Percentiles rank a stretch among this genome's conserved stretches.
Conservation (phyloP, 2,797 vertebrate species). For the Salarias fasciatus region DNA sequence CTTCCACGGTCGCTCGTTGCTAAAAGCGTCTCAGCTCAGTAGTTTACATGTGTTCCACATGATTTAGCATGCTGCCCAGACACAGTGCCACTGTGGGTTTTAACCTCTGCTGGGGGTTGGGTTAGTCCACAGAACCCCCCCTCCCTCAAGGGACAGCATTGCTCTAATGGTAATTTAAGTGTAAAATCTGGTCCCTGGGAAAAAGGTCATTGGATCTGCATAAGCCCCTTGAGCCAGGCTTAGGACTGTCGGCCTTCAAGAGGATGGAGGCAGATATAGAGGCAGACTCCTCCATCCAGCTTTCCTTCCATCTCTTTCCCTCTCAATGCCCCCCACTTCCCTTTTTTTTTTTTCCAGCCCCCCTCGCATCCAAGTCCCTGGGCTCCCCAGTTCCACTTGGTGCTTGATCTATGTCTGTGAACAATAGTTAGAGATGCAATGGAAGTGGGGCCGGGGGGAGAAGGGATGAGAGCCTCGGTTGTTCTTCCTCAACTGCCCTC, state of each 20-base stretch:
- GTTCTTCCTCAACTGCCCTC: constrained; percentile 63
- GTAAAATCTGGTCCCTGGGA: constrained; percentile 94
- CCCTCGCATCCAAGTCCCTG: constrained; percentile 41
- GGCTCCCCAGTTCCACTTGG: constrained; percentile 58
- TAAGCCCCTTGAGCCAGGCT: constrained; percentile 92
- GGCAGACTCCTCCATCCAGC: constrained; percentile 49
- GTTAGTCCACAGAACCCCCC: constrained; percentile 46
- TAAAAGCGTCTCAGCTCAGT: constrained; percentile 53
- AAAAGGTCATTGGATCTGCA: constrained; percentile 98
- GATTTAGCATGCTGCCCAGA: constrained; percentile 86
- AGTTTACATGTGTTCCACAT: constrained; percentile 83
- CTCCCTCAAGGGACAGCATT: constrained; percentile 82
- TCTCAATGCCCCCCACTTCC: constrained; percentile 17
- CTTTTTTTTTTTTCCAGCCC: constrained; percentile 33
- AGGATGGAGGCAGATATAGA: constrained; percentile 62
- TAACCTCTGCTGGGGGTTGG: constrained; percentile 83
- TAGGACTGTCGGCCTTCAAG: constrained; percentile 88
- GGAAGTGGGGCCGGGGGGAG: constrained; percentile 40
- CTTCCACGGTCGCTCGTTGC: constrained; percentile 44
- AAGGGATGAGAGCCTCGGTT: constrained; percentile 42
- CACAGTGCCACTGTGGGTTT: constrained; percentile 87
- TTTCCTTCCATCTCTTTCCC: constrained; percentile 43
- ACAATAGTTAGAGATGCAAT: constrained; percentile 58
- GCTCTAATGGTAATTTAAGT: constrained; percentile 96
- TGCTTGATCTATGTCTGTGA: constrained; percentile 85